Evolutionary conservation across 2,113 vertebrate genomes (phyloP).

Genomic region (Erythrolamprus reginae): DNA sequence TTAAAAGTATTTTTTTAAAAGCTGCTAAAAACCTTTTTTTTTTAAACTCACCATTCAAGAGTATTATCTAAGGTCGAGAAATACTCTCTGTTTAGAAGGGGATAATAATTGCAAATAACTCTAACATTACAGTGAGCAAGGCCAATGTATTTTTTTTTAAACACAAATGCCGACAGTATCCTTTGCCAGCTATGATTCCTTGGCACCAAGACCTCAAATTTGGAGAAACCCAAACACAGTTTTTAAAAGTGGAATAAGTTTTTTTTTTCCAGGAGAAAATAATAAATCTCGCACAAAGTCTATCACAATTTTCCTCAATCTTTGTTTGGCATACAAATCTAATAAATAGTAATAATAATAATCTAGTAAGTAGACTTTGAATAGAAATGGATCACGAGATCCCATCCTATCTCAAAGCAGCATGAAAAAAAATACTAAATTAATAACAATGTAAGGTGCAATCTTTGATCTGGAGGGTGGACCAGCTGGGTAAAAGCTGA

Average conservation of each 20-base stretch:
- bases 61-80: not conserved
- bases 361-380: too few species aligned
- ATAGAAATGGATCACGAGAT: not conserved
- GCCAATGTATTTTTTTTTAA: conserved; percentile 5
- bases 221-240: not conserved
- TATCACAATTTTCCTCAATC: too few species aligned
- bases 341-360: too few species aligned
- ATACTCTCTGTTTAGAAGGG: not conserved
- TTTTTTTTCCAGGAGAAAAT: conserved; percentile 6
- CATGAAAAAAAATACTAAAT: not conserved
- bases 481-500: not conserved
- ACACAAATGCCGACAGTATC: rapidly evolving
- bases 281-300: too few species aligned
- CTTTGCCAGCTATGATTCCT: not conserved
- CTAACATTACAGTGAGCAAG: not conserved
- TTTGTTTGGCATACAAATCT: too few species aligned
- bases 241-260: not conserved
- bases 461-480: not conserved
- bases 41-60: not conserved
- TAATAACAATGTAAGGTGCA: not conserved
- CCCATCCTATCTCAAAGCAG: not conserved
- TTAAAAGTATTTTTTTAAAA: not conserved
- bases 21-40: not conserved
- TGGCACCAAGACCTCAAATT: not conserved
- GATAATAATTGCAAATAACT: not conserved